A percentile compares a stretch with the other conserved stretches of the same genome.
Conservation (phyloP, 53 echinoderm and acorn worm species). For the Arbacia lixula region DNA sequence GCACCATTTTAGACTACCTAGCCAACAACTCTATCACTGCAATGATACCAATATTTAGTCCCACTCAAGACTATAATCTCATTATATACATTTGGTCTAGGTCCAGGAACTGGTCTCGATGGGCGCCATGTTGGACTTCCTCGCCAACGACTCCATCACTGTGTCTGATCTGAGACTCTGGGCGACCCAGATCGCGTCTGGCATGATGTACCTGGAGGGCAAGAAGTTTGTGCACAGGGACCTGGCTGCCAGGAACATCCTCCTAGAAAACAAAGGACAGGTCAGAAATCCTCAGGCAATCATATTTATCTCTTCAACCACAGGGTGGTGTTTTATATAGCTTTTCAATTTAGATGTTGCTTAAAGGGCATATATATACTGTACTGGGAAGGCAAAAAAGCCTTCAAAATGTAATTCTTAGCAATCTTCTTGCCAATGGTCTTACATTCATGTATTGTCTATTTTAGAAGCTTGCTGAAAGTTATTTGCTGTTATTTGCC, state of each 20-base stretch:
- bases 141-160: slow-evolving; percentile 70
- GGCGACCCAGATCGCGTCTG: slow-evolving; percentile 94
- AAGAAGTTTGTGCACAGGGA: slow-evolving; percentile 98
- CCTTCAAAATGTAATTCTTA: no score
- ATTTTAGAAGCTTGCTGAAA: no score
- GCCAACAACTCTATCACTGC: slow-evolving; percentile 62
- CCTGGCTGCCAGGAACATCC: slow-evolving; percentile 93
- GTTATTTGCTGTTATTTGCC: no score
- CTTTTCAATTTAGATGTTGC: no score
- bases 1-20: slow-evolving; percentile 75
- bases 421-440: no score
- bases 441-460: no score
- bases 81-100: no score
- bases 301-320: no score
- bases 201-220: slow-evolving; percentile 93
- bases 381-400: slow-evolving; percentile 78
- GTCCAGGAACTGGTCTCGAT: slow-evolving; percentile 91
- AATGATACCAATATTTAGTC: no score
- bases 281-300: no score
- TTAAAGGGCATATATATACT: neutral
- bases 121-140: slow-evolving; percentile 85
- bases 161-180: slow-evolving; percentile 75
- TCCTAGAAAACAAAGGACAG: slow-evolving; percentile 85
- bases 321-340: no score
- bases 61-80: no score